These are phyloP conservation scores for Acholoe squamosa DNA, from an alignment of 2,888 invertebrate genomes.

Conservation along the genomic window DNA sequence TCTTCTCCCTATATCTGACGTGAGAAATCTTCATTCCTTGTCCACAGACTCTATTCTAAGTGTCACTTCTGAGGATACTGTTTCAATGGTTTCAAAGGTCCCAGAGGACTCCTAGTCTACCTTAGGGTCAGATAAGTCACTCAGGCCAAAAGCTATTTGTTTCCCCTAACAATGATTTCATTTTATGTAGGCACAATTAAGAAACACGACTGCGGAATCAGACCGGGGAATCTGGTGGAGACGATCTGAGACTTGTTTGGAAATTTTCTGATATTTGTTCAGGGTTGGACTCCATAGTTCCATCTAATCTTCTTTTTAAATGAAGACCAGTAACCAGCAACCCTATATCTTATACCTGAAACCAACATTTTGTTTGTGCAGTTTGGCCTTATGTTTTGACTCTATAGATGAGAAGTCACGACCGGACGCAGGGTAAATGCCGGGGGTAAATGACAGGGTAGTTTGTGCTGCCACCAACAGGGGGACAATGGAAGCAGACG, in stretches of 20 bases:
- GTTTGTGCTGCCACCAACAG: not conserved
- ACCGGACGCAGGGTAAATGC: not conserved
- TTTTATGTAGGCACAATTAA: no score
- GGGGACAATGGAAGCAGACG: conserved; percentile 28
- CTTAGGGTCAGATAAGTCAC: not conserved
- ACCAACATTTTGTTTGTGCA: no score
- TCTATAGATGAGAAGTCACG: not conserved
- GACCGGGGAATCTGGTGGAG: no score
- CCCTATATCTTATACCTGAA: no score
- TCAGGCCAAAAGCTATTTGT: not conserved
- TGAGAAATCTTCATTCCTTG: conserved; percentile 28
- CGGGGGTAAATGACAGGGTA: conserved; percentile 28
- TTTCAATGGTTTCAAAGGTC: conserved; percentile 39
- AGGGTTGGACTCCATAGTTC: no score
- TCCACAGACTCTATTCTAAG: not conserved
- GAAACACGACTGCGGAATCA: no score
- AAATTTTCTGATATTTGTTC: no score
- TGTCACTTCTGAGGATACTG: not conserved
- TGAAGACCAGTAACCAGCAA: no score
- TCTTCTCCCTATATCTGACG: not conserved
- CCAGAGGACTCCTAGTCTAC: not conserved
- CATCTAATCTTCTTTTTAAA: no score
- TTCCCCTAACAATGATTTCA: no score
- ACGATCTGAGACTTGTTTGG: no score
- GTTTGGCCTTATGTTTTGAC: not conserved